phyloP scores from a whole-genome alignment of 2,888 invertebrate genomes.

The Pseudococcus jackbeardsleyi region DNA sequence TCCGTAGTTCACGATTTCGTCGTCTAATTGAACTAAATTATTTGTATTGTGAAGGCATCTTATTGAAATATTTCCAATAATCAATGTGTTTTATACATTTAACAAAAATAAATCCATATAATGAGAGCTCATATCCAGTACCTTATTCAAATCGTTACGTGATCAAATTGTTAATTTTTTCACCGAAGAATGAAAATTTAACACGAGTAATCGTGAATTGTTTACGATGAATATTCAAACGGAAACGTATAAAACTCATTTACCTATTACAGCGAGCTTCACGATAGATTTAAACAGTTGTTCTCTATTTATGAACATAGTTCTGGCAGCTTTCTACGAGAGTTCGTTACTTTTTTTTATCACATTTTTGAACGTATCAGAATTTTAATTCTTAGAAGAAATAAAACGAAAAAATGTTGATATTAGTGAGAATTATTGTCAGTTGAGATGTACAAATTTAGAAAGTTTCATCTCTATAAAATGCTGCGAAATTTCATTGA shows the following conservation, averaged over 20 bases:
- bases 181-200: slow-evolving; percentile 14
- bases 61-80: neutral
- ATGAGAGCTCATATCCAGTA: neutral
- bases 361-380: neutral
- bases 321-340: neutral
- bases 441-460: too few relatives aligned
- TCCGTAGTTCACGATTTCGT: neutral
- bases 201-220: slow-evolving; percentile 27
- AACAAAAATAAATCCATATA: neutral
- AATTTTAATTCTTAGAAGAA: neutral
- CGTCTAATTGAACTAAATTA: neutral
- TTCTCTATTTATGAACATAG: neutral
- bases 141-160: slow-evolving; percentile 1
- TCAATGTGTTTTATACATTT: neutral
- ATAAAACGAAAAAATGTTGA: too few relatives aligned
- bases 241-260: neutral
- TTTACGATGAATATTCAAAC: slow-evolving; percentile 26
- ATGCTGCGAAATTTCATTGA: too few relatives aligned
- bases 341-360: neutral
- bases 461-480: too few relatives aligned
- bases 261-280: neutral
- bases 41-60: too few relatives aligned
- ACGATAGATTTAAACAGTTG: slow-evolving; percentile 13
- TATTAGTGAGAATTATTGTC: too few relatives aligned
- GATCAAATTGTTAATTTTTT: slow-evolving; percentile 52